Conservation (phyloP, 53 echinoderm and acorn worm species). For the Holothuria leucospilota region DNA sequence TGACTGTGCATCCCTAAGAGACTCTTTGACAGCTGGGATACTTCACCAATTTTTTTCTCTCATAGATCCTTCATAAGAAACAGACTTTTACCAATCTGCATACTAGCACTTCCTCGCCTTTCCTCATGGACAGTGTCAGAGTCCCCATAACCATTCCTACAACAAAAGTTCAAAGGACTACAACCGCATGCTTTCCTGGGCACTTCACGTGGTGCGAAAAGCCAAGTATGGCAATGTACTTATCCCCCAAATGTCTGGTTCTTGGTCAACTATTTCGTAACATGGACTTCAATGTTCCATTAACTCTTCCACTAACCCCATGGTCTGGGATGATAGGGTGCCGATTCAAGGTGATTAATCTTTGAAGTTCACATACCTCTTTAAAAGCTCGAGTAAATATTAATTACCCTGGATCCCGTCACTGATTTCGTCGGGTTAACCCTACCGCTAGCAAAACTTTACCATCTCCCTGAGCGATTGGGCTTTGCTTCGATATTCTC, state of each 20-base stretch:
- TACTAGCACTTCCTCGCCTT: neutral
- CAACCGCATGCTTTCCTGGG: conserved; percentile 23
- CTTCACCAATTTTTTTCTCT: neutral
- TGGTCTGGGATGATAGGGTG: conserved; percentile 34
- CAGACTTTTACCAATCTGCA: neutral
- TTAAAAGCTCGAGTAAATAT: conserved; percentile 14
- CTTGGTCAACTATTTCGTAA: conserved; percentile 1
- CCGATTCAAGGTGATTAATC: neutral
- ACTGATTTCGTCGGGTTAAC: conserved; percentile 10
- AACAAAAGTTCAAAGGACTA: conserved; percentile 37
- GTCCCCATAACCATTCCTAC: neutral
- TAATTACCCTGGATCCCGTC: conserved; percentile 12
- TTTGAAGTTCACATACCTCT: neutral
- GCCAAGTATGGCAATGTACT: conserved; percentile 30
- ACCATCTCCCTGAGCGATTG: conserved; percentile 18
- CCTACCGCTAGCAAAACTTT: conserved; percentile 26
- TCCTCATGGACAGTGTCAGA: neutral
- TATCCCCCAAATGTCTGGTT: conserved; percentile 9
- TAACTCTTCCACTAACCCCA: conserved; percentile 21
- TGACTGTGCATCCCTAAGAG: neutral
- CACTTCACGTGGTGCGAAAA: conserved; percentile 28
- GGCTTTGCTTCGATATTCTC: neutral
- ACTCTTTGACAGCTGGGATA: neutral
- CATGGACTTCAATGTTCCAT: conserved; percentile 33
- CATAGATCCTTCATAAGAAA: conserved; percentile 1